Percentiles rank a stretch among this genome's conserved stretches.
phyloP scores from a whole-genome alignment of 2,888 invertebrate species.

The Amphipyra tragopoginis region DNA sequence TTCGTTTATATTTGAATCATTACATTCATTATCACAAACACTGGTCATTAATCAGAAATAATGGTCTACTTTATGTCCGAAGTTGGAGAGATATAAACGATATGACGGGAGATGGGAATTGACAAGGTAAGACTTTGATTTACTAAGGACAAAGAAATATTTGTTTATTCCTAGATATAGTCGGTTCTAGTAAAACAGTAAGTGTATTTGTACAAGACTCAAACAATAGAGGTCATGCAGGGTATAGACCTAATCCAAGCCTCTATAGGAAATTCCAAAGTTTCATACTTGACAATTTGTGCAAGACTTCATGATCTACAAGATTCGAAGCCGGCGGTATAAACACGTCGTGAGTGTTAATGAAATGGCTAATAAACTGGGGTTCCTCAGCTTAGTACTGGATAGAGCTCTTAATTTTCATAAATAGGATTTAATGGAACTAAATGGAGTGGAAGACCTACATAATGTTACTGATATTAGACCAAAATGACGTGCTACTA shows the following conservation, averaged over 20 bases:
- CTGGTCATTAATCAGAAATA: constrained; percentile 56
- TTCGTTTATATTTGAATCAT: constrained; percentile 41
- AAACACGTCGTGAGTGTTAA: neutral
- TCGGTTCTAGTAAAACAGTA: too few species aligned
- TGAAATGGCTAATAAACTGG: constrained; percentile 2
- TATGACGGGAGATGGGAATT: constrained; percentile 19
- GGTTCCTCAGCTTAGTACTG: neutral
- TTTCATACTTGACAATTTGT: too few species aligned
- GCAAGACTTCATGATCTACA: neutral
- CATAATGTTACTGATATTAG: neutral
- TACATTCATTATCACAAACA: constrained; percentile 42
- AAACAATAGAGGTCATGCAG: too few species aligned
- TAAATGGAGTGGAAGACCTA: neutral
- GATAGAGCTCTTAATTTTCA: neutral
- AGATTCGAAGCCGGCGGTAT: neutral
- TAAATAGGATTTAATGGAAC: neutral
- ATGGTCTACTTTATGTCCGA: constrained; percentile 49
- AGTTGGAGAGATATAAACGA: constrained; percentile 38
- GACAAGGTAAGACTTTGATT: constrained; percentile 16
- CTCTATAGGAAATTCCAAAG: too few species aligned
- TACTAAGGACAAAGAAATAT: neutral
- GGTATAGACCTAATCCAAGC: too few species aligned
- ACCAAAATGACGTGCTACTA: neutral
- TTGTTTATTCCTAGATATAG: too few species aligned
- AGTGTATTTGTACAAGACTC: too few species aligned